These are phyloP conservation scores for Micromussa lordhowensis DNA, from an alignment of 92 coral and sea anemone species.

Conservation along the genomic window DNA sequence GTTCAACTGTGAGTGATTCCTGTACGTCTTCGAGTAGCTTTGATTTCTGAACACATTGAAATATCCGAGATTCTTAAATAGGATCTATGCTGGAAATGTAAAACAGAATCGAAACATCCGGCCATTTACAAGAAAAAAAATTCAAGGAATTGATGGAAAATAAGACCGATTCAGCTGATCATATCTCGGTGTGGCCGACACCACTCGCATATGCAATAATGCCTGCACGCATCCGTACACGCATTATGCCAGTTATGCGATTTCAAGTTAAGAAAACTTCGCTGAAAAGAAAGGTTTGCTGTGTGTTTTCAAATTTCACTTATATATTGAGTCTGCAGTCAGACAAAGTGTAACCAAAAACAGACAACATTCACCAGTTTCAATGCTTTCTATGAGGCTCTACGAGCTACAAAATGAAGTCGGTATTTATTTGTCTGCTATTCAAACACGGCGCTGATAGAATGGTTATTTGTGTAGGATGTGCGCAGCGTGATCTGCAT, in stretches of 20 bases:
- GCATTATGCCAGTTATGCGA: not conserved
- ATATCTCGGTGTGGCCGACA: no score
- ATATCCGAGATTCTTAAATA: not conserved
- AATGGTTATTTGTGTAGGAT: not conserved
- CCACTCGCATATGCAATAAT: no score
- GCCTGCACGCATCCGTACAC: no score
- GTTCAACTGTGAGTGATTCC: no score
- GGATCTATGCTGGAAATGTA: not conserved
- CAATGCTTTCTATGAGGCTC: not conserved
- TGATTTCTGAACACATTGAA: not conserved
- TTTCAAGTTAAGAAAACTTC: not conserved
- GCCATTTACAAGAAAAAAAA: not conserved
- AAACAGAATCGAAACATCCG: not conserved
- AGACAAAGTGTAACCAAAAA: not conserved
- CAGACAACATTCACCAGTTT: no score
- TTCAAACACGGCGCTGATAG: not conserved
- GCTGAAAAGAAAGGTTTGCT: not conserved
- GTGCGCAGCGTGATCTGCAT: not conserved
- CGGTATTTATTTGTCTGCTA: not conserved
- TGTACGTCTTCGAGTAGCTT: not conserved
- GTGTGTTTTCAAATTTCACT: not conserved
- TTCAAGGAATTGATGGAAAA: not conserved
- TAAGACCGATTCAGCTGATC: not conserved
- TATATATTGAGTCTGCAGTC: not conserved
- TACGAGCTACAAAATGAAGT: not conserved